Evolutionary conservation across 2,113 vertebrate species (phyloP).

Genomic region (Gopherus flavomarginatus): DNA sequence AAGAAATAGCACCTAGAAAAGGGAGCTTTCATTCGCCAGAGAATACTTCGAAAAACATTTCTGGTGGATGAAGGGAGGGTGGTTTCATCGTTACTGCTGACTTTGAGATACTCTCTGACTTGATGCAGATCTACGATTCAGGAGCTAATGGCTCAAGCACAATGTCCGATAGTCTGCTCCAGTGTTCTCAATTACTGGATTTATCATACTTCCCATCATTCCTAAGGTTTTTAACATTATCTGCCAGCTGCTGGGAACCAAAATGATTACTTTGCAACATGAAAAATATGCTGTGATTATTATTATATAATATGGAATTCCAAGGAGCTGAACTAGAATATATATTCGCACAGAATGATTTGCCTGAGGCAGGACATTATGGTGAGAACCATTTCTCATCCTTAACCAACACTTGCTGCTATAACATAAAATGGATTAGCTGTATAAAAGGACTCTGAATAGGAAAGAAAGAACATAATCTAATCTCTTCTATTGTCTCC

Average conservation of each 20-base stretch:
- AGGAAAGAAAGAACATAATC: not conserved
- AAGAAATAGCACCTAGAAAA: not conserved
- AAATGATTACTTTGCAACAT: not conserved
- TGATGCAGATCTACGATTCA: not conserved
- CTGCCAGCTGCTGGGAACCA: not conserved
- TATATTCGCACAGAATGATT: not conserved
- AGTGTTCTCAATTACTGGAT: not conserved
- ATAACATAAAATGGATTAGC: not conserved
- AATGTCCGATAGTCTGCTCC: not conserved
- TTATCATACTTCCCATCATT: not conserved
- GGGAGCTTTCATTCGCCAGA: not conserved
- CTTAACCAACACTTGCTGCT: not conserved
- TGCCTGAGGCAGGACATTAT: not conserved
- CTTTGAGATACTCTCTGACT: not conserved
- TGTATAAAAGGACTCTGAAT: not conserved
- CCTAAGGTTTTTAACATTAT: not conserved
- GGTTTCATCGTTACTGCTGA: not conserved
- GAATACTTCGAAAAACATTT: not conserved
- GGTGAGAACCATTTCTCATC: not conserved
- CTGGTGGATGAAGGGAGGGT: fast-evolving
- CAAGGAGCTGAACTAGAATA: not conserved
- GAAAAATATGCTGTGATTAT: not conserved
- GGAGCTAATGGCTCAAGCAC: not conserved
- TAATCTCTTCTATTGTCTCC: not conserved
- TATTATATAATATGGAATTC: fast-evolving